Evolutionary conservation across 2,113 vertebrate species (phyloP).

Genomic region (Todiramphus chloris): DNA sequence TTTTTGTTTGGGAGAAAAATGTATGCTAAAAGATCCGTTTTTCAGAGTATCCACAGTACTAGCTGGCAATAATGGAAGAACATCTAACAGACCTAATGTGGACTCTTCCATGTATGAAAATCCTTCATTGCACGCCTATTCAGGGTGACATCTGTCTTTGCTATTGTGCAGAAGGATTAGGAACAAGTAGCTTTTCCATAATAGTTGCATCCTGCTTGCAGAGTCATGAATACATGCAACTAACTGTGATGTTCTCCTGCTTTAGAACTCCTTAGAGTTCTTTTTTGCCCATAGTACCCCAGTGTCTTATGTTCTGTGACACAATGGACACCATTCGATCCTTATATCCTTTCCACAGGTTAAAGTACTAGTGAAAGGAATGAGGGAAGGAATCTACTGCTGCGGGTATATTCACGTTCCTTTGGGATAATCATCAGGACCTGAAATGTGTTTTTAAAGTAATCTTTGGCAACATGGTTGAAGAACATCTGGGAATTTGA

Average conservation of each 20-base stretch:
- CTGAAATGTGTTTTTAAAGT: not conserved
- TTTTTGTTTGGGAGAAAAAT: not conserved
- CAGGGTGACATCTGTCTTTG: not conserved
- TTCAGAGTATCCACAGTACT: not conserved
- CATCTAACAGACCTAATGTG: not conserved
- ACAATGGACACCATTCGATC: not conserved
- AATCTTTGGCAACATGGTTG: not conserved
- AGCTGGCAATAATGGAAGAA: not conserved
- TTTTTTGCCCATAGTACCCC: not conserved
- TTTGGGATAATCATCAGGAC: not conserved
- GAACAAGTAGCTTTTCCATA: not conserved
- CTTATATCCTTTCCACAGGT: not conserved
- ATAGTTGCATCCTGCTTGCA: not conserved
- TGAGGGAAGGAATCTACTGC: accelerated
- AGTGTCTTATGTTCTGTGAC: not conserved
- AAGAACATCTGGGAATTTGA: not conserved
- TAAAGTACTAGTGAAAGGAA: not conserved
- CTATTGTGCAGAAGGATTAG: not conserved
- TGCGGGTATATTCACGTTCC: not conserved
- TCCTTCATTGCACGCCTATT: not conserved
- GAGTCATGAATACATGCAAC: not conserved
- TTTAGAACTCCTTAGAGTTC: not conserved
- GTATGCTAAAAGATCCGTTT: not conserved
- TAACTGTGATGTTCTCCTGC: not conserved
- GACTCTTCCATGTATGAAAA: not conserved